Evolutionary conservation across 1,140 invertebrate species (phyloP), one percentile per base, ranked within the genome.

Genomic region (Phthorimaea operculella): DNA sequence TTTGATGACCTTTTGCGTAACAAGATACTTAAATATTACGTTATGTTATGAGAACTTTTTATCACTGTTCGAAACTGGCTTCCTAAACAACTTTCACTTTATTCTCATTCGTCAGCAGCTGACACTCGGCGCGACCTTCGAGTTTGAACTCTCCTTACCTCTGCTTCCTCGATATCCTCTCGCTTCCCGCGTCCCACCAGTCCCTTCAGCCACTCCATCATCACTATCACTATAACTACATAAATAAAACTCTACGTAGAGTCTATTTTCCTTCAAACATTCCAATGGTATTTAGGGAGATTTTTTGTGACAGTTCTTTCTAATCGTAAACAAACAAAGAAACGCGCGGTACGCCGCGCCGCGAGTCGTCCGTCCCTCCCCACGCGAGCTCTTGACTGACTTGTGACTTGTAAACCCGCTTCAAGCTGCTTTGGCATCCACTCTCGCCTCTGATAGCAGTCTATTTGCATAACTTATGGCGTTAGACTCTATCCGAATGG

Each of bases 201-300:
- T 4, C 44, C 36, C 54, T 57, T 59, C 36, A 59, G 39, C 48
- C 50, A 57, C 57, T 57, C 58, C 63, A 64, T 58, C 34, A 16
- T 28, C 17, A 50, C 48, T 50, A 21, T 4, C 21, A 50, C 45
- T 16, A 47, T 15, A 4, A n/a, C 10, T 5, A 10, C 45, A 47
- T 28, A 28, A 4, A 28, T 28, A 28, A 28, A 28, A 28, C 21
- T 28, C 21, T 18, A 15, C 6, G 17, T 16, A 47, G 45, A 47
- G 11, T 16, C 9, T 4, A 16, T 47, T 9, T 14, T 47, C 3
- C 1, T 14, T 14, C 45, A n/a, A n/a, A 9, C 36, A 16, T 47
- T 47, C 14, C 2, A 18, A 14, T 14, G 15, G 15, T 10, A 18
- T 47, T 15, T 47, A 10, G 45, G 8, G 8, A 15, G 45, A 9